Conservation (phyloP, 2,113 vertebrate genomes). For the Arenaria interpres region DNA sequence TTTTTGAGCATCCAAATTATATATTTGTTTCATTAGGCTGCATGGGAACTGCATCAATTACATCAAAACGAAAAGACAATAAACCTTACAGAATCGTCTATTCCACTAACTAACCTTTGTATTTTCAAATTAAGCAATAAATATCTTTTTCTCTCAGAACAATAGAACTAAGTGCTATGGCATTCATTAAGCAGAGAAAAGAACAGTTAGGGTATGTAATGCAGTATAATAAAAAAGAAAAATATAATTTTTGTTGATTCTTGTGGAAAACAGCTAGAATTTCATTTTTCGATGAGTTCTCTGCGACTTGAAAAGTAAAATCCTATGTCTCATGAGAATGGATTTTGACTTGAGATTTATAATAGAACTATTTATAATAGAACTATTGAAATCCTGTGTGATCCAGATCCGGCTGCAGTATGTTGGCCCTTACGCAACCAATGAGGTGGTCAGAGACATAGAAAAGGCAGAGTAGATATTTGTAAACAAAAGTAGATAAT, state of each 20-base stretch:
- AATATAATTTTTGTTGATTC: not conserved
- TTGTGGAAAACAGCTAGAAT: not conserved
- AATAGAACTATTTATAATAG: too few relatives aligned
- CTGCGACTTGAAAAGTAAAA: not conserved
- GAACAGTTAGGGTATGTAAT: not conserved
- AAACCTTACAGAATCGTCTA: not conserved
- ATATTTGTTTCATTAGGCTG: not conserved
- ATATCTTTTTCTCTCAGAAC: not conserved
- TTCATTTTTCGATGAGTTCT: not conserved
- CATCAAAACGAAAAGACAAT: not conserved
- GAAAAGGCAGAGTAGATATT: not conserved
- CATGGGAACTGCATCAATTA: not conserved
- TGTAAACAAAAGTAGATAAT: not conserved
- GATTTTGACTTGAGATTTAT: not conserved
- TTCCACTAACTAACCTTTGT: not conserved
- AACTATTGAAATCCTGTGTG: not conserved
- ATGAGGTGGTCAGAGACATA: not conserved
- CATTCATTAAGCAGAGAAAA: not conserved
- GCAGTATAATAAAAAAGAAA: not conserved
- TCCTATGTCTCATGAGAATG: not conserved
- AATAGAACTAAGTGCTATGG: not conserved
- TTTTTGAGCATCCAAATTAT: not conserved
- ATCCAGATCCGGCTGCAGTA: not conserved
- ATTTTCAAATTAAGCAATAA: not conserved
- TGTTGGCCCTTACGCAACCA: rapidly evolving